These are phyloP conservation scores for Rhea americana DNA, from an alignment of 2,113 vertebrate species.

Conservation along the genomic window DNA sequence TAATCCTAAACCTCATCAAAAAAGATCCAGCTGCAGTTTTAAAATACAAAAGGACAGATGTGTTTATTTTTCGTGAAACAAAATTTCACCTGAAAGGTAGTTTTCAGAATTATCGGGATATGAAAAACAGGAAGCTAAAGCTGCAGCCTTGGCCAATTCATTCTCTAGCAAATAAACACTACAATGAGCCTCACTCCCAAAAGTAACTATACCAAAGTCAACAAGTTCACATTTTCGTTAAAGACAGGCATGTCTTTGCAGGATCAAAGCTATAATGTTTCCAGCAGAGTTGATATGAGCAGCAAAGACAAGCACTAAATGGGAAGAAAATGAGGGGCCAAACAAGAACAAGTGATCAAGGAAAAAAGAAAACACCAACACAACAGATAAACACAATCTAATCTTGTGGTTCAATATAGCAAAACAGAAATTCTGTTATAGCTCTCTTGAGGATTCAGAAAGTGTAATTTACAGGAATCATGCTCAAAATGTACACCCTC, in stretches of 20 bases:
- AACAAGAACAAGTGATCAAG: slow-evolving; percentile 31
- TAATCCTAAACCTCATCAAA: not conserved
- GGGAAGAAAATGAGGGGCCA: slow-evolving; percentile 16
- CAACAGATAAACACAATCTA: slow-evolving; percentile 50
- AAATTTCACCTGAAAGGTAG: not conserved
- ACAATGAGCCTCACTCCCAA: not conserved
- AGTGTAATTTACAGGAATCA: slow-evolving; percentile 69
- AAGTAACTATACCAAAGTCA: slow-evolving; percentile 10
- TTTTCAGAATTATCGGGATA: not conserved
- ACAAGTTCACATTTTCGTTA: not conserved
- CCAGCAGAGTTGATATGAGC: not conserved
- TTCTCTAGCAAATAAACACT: not conserved
- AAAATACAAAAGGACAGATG: not conserved
- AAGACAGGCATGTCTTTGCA: slow-evolving; percentile 31
- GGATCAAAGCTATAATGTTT: not conserved
- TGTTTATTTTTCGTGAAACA: not conserved
- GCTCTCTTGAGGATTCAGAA: slow-evolving; percentile 41
- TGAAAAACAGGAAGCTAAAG: not conserved
- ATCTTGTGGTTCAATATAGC: slow-evolving; percentile 57
- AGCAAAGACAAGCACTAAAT: not conserved
- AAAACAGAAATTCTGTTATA: slow-evolving; percentile 51
- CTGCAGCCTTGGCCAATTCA: not conserved
- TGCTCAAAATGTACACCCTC: slow-evolving; percentile 17
- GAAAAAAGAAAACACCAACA: not conserved
- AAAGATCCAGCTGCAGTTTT: not conserved